phyloP scores from a whole-genome alignment of 1,140 invertebrate species.

The Heterodera schachtii region DNA sequence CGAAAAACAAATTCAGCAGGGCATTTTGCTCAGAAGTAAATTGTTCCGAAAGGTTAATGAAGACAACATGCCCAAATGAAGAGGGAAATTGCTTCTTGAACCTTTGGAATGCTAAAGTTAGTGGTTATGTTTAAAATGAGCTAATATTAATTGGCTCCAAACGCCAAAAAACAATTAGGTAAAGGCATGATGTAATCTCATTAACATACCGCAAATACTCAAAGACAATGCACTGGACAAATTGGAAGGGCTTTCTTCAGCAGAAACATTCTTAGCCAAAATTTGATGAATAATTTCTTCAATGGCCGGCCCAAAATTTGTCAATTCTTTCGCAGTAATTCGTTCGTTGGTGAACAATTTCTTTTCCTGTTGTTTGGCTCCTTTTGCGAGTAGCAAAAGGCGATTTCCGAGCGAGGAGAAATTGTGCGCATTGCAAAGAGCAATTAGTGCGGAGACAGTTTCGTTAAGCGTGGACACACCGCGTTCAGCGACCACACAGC shows the following conservation, averaged over 20 bases:
- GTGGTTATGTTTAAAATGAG: not conserved
- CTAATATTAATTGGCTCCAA: not conserved
- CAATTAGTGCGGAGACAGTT: conserved; percentile 39
- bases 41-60: conserved; percentile 40
- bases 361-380: conserved; percentile 41
- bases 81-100: conserved; percentile 33
- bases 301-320: conserved; percentile 21
- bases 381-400: conserved; percentile 40
- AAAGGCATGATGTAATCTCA: not conserved
- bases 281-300: conserved; percentile 19
- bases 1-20: conserved; percentile 49
- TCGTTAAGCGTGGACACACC: conserved; percentile 23
- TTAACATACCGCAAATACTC: conserved; percentile 36
- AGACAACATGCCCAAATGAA: conserved; percentile 37
- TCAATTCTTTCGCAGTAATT: not conserved
- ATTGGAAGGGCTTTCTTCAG: conserved; percentile 10
- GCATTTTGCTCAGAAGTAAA: conserved; percentile 42
- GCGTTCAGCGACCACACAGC: conserved; percentile 30
- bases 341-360: conserved; percentile 32
- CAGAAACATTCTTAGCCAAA: not conserved
- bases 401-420: conserved; percentile 41
- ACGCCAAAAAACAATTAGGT: not conserved
- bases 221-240: conserved; percentile 42
- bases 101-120: conserved; percentile 44
- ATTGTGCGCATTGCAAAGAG: conserved; percentile 45